Evolutionary conservation across 37 sponge, comb jelly and placozoan genomes (phyloP).

Genomic region (Ephydatia muelleri): DNA sequence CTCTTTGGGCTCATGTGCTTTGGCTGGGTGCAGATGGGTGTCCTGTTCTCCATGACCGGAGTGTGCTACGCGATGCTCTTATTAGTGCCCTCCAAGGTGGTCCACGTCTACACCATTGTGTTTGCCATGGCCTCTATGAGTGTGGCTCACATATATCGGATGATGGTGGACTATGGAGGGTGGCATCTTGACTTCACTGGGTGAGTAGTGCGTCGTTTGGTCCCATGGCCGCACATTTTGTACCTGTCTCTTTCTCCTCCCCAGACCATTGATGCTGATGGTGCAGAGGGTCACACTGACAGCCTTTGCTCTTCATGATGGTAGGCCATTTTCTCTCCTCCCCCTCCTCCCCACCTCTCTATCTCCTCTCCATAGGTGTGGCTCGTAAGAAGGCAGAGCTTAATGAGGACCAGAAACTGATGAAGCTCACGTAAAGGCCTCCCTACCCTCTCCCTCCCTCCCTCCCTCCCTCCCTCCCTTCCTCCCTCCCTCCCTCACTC

Average conservation of each 20-base stretch:
- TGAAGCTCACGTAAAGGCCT: not conserved
- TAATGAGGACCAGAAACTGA: slow-evolving; percentile 61
- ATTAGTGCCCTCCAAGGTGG: slow-evolving; percentile 3
- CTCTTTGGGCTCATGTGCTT: slow-evolving; percentile 62
- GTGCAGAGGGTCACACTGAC: slow-evolving; percentile 55
- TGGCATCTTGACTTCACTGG: slow-evolving; percentile 76
- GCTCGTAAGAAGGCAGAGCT: slow-evolving; percentile 52
- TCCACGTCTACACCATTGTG: slow-evolving; percentile 44
- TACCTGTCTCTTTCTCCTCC: too few relatives aligned
- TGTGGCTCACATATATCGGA: slow-evolving; percentile 69
- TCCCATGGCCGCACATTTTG: not conserved
- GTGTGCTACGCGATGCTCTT: slow-evolving; percentile 41
- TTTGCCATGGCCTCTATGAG: slow-evolving; percentile 56
- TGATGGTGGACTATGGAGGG: slow-evolving; percentile 76
- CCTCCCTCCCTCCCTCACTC: too few relatives aligned
- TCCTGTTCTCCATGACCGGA: slow-evolving; percentile 33
- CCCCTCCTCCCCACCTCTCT: not conserved
- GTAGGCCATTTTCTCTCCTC: slow-evolving; percentile 17
- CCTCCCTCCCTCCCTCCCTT: too few relatives aligned
- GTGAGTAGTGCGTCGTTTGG: slow-evolving; percentile 25
- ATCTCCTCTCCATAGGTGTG: slow-evolving; percentile 7
- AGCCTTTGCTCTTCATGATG: slow-evolving; percentile 78
- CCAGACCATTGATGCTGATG: slow-evolving; percentile 70
- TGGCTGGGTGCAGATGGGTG: slow-evolving; percentile 30
- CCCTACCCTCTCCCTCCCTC: too few relatives aligned